Base-by-base conservation (phyloP, 2,888 invertebrate species). In the Stegana nigrithorax region DNA sequence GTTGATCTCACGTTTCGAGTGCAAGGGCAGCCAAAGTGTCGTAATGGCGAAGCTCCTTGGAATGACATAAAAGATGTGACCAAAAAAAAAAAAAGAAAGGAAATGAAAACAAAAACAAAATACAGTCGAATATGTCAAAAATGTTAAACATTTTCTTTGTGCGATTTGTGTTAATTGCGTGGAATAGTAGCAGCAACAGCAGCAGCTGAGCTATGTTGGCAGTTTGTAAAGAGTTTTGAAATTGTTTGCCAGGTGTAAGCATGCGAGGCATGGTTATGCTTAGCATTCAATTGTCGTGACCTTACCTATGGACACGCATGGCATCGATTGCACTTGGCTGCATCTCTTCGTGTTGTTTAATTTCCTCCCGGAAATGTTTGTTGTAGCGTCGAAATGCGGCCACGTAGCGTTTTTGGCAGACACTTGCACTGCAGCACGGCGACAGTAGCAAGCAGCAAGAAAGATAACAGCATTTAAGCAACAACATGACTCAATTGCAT, bases 251-350 rank as follows among this genome's bases (percentile, higher is more conserved):
- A n/a, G n/a, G n/a, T n/a, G n/a, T n/a, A n/a, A n/a, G n/a, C n/a
- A n/a, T n/a, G n/a, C n/a, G n/a, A n/a, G n/a, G n/a, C n/a, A n/a
- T n/a, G n/a, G n/a, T n/a, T n/a, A n/a, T n/a, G n/a, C n/a, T n/a
- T n/a, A n/a, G n/a, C n/a, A n/a, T n/a, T n/a, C n/a, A n/a, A 6
- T 45, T 27, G n/a, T 8, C 7, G 23, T n/a, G 10, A 32, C 39
- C 68, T 71, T 66, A 85, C 85, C 85, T 84, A 75, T 86, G 84
- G 59, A 86, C 80, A 64, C 85, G 79, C 85, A 85, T 85, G 19
- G 85, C 84, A 73, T 84, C 83, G 64, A 85, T 81, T 62, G 85
- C 85, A 66, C 78, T 82, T n/a, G 83, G 82, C 66, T 86, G 85
- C 84, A 85, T 85, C 64, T 82, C 77, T 69, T 84, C 85, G 66